Evolutionary conservation across 2,888 invertebrate species (phyloP).

Genomic region (Chymomyza amoena): DNA sequence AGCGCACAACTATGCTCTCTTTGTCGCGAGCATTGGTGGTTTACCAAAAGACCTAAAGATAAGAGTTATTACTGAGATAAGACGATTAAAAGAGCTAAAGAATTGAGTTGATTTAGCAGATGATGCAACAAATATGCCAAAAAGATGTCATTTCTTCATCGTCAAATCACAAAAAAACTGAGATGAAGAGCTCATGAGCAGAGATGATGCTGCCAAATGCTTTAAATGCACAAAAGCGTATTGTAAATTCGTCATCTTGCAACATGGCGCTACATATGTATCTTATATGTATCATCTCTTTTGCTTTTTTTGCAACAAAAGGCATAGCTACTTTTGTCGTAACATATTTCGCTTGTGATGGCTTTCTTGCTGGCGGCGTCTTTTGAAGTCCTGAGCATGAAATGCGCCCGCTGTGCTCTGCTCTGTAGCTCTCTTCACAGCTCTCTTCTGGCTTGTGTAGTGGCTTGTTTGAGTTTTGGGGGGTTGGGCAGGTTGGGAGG

Average conservation of each 20-base stretch:
- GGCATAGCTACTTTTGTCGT: not conserved
- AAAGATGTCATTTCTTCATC: too few species aligned
- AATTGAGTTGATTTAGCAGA: too few species aligned
- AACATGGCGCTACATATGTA: not conserved
- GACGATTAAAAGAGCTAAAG: too few species aligned
- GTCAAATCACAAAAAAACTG: too few species aligned
- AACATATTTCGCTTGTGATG: slow-evolving; percentile 10
- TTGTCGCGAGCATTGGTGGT: too few species aligned
- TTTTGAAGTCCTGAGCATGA: slow-evolving; percentile 51
- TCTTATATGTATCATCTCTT: not conserved
- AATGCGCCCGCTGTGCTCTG: slow-evolving; percentile 38
- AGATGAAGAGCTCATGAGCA: too few species aligned
- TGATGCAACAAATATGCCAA: too few species aligned
- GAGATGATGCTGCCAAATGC: too few species aligned
- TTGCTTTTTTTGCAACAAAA: not conserved
- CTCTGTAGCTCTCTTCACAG: too few species aligned
- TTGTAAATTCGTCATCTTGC: slow-evolving; percentile 10
- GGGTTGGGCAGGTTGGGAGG: not conserved
- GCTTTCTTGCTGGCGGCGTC: slow-evolving; percentile 45
- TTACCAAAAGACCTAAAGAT: too few species aligned
- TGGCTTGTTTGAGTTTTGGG: not conserved
- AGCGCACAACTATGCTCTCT: too few species aligned
- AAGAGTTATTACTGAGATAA: too few species aligned
- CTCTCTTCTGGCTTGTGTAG: not conserved
- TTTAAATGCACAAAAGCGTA: not conserved